phyloP scores from a whole-genome alignment of 1,140 invertebrate species.

The Neodiprion pinetum region DNA sequence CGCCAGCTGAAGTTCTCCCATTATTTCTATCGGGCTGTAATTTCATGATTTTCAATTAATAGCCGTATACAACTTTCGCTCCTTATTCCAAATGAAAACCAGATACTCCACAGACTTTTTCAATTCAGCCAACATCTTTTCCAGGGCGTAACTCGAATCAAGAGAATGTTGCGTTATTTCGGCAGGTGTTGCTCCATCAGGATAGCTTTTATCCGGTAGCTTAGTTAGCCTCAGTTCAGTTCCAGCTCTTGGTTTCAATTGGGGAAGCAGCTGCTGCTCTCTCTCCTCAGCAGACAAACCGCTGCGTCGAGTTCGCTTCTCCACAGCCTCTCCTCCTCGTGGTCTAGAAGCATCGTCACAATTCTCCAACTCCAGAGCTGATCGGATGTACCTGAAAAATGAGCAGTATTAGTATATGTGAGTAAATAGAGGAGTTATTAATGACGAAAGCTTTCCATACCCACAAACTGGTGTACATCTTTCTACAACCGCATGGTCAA shows the following conservation, averaged over 20 bases:
- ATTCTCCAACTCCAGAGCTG: slow-evolving; percentile 75
- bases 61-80: not conserved
- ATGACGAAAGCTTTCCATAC: slow-evolving; percentile 31
- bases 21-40: slow-evolving; percentile 66
- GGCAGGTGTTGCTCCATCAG: slow-evolving; percentile 76
- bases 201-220: slow-evolving; percentile 80
- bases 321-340: slow-evolving; percentile 53
- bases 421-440: not conserved
- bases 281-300: slow-evolving; percentile 64
- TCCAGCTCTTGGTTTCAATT: slow-evolving; percentile 79
- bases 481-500: slow-evolving; percentile 41
- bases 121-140: slow-evolving; percentile 70
- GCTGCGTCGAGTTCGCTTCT: slow-evolving; percentile 50
- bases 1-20: slow-evolving; percentile 92
- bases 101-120: slow-evolving; percentile 62
- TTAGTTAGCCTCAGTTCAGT: slow-evolving; percentile 81
- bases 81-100: slow-evolving; percentile 14
- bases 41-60: slow-evolving; percentile 12
- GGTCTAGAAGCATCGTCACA: slow-evolving; percentile 70
- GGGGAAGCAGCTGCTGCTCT: slow-evolving; percentile 79
- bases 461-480: slow-evolving; percentile 54
- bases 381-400: slow-evolving; percentile 56
- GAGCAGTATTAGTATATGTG: not conserved
- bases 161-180: slow-evolving; percentile 88
- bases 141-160: slow-evolving; percentile 83